Conservation (phyloP, 2,113 vertebrate species). For the Lepus europaeus region DNA sequence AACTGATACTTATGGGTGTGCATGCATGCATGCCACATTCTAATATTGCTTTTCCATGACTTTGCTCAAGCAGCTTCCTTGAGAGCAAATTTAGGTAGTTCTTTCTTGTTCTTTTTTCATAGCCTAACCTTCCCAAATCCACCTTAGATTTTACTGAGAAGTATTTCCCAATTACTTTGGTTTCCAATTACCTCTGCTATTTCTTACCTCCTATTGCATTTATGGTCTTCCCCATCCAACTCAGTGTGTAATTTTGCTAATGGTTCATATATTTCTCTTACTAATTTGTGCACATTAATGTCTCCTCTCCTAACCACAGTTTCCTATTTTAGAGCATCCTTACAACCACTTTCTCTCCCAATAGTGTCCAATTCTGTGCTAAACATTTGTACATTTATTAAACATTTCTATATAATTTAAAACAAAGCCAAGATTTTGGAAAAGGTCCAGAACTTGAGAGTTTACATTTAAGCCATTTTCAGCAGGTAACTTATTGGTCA, state of each 20-base stretch:
- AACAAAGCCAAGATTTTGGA: background rate
- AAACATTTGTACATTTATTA: conserved; percentile 16
- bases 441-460: background rate
- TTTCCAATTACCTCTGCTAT: background rate
- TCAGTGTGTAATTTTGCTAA: background rate
- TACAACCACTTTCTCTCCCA: background rate
- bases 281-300: background rate
- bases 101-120: background rate
- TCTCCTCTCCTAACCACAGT: background rate
- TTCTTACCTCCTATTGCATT: conserved; percentile 23
- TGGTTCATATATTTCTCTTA: background rate
- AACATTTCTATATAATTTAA: background rate
- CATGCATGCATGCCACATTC: background rate
- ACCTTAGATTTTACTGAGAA: background rate
- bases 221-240: background rate
- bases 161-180: background rate
- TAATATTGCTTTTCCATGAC: background rate
- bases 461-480: background rate
- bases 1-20: background rate
- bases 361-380: background rate
- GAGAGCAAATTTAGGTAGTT: background rate
- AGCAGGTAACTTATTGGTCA: background rate
- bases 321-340: background rate
- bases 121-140: background rate
- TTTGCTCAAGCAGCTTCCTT: background rate